Conservation (phyloP, 2,888 invertebrate species). For the Buathra laborator region DNA sequence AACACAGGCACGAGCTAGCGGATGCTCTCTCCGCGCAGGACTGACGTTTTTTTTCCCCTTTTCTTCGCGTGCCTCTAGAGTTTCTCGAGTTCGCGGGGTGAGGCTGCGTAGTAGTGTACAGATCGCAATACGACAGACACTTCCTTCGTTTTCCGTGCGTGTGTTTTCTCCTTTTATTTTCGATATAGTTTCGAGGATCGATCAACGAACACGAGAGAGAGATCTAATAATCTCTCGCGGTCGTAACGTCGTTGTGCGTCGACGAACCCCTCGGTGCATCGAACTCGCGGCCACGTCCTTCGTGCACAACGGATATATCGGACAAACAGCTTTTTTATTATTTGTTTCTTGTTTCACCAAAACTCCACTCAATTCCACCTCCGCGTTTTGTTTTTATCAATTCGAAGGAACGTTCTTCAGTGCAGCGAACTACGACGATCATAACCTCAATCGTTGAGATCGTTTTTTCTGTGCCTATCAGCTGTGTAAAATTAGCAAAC, state of each 20-base stretch:
- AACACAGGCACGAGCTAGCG: conserved; percentile 37
- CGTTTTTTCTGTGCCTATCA: background rate
- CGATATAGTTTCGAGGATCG: conserved; percentile 43
- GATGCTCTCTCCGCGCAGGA: conserved; percentile 59
- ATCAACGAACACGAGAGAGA: conserved; percentile 3
- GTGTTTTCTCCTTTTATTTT: conserved; percentile 4
- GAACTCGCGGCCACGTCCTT: conserved; percentile 54
- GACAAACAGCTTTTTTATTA: conserved; percentile 3
- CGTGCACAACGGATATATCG: background rate
- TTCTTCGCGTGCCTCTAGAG: conserved; percentile 24
- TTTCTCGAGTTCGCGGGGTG: conserved; percentile 65
- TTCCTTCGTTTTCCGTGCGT: conserved; percentile 2
- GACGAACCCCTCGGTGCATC: conserved; percentile 45
- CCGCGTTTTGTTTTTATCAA: background rate
- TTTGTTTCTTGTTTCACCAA: background rate
- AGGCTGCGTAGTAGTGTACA: conserved; percentile 62
- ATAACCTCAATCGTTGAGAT: conserved; percentile 10
- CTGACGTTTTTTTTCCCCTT: conserved; percentile 60
- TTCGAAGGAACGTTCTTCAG: background rate
- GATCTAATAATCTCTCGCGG: conserved; percentile 30
- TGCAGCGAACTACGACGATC: background rate
- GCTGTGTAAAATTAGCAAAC: background rate
- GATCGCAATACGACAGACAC: conserved; percentile 14
- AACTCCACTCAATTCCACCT: background rate
- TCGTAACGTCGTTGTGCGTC: conserved; percentile 32